Conservation (phyloP, 2,888 invertebrate species). For the Oasisia sp. region DNA sequence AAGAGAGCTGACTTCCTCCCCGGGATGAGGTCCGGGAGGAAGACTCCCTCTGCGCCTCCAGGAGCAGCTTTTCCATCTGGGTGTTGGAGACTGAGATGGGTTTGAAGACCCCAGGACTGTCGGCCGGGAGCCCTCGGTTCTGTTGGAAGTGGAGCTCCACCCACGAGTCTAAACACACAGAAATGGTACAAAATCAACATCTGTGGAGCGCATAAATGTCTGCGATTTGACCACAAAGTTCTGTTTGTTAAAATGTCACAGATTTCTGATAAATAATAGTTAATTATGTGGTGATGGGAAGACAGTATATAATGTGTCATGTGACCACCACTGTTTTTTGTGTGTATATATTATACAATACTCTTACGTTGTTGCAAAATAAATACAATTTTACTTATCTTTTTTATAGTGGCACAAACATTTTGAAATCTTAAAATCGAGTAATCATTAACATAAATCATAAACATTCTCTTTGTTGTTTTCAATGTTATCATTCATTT, state of each 20-base stretch:
- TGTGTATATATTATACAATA: no score
- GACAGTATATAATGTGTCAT: no score
- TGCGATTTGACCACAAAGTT: neutral
- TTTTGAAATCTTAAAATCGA: no score
- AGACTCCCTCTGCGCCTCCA: slow-evolving; percentile 59
- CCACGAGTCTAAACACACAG: neutral
- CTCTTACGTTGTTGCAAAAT: no score
- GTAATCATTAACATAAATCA: no score
- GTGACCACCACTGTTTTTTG: no score
- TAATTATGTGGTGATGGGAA: no score
- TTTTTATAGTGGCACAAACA: no score
- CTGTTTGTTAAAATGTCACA: neutral
- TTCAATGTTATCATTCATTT: no score
- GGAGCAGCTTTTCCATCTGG: slow-evolving; percentile 57
- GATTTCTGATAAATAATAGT: neutral
- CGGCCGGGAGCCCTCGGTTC: neutral
- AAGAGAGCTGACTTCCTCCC: slow-evolving; percentile 52
- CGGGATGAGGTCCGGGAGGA: slow-evolving; percentile 54
- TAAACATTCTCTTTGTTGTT: no score
- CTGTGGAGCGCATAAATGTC: neutral
- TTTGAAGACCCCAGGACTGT: neutral
- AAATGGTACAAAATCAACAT: neutral
- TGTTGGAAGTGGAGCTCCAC: slow-evolving; percentile 7
- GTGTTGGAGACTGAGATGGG: slow-evolving; percentile 18
- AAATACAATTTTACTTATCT: no score